phyloP scores from a whole-genome alignment of 1,140 invertebrate genomes.

The Trichonephila inaurata region DNA sequence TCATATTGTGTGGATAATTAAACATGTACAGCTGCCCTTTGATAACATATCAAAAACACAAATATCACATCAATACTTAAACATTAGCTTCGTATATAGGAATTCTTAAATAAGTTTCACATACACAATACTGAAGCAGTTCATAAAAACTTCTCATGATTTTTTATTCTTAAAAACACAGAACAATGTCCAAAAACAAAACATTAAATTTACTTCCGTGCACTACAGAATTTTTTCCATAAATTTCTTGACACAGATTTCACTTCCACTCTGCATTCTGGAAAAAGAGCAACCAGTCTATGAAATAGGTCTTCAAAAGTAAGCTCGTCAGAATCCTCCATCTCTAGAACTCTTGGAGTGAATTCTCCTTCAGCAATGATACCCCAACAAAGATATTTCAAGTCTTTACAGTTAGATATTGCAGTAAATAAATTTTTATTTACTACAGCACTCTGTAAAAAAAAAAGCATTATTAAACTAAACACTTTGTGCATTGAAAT shows the following conservation, averaged over 20 bases:
- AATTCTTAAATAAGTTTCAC: neutral
- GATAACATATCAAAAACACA: neutral
- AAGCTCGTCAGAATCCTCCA: conserved; percentile 40
- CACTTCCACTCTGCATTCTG: conserved; percentile 34
- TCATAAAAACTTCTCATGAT: neutral
- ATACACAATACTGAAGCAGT: neutral
- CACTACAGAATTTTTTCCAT: conserved; percentile 59
- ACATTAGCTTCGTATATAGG: neutral
- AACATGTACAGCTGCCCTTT: neutral
- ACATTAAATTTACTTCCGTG: conserved; percentile 6
- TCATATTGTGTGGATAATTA: too few species aligned
- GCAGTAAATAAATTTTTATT: conserved; percentile 34
- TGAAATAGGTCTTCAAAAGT: conserved; percentile 41
- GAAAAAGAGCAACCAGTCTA: conserved; percentile 31
- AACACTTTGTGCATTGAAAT: too few species aligned
- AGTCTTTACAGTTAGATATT: conserved; percentile 25
- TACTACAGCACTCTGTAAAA: conserved; percentile 20
- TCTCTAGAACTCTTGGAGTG: conserved; percentile 14
- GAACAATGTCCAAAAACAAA: neutral
- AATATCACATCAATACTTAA: neutral
- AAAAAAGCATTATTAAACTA: neutral
- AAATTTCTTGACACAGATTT: conserved; percentile 22
- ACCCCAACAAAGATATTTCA: conserved; percentile 58
- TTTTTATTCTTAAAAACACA: neutral
- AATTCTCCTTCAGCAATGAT: conserved; percentile 49